Evolutionary conservation across 2,797 vertebrate genomes (phyloP).

Genomic region (Alcedo quadribrachys): DNA sequence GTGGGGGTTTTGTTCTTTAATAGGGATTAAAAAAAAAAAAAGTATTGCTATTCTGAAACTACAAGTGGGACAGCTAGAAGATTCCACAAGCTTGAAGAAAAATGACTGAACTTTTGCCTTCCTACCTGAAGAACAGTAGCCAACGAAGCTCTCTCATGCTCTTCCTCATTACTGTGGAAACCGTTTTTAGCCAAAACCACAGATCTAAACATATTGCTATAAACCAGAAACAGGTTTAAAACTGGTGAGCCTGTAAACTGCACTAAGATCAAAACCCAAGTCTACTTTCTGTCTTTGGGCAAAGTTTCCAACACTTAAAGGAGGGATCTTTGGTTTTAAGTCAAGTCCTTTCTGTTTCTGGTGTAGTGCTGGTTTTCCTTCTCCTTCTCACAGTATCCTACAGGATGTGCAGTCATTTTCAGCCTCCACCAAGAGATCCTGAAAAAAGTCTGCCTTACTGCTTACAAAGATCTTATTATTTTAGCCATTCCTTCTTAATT

Average conservation of each 20-base stretch:
- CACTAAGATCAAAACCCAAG: neutral
- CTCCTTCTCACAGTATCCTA: neutral
- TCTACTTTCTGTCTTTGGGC: neutral
- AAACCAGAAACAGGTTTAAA: neutral
- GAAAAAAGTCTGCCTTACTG: neutral
- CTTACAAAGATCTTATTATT: neutral
- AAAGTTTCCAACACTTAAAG: neutral
- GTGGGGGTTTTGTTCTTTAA: neutral
- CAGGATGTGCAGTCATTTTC: neutral
- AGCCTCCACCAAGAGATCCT: neutral
- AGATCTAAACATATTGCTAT: neutral
- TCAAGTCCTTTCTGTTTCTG: neutral
- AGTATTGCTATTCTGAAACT: neutral
- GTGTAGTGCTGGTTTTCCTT: neutral
- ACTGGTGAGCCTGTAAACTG: neutral
- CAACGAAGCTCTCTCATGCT: neutral
- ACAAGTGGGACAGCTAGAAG: neutral
- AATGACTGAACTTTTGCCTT: neutral
- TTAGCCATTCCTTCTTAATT: neutral
- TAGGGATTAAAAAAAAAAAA: neutral
- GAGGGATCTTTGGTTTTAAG: neutral
- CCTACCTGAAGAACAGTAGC: neutral
- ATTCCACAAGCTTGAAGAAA: neutral
- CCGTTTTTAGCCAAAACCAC: neutral
- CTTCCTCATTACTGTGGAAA: neutral